A percentile compares a stretch with the other conserved stretches of the same genome.
These are phyloP conservation scores for Polyploca ridens DNA, from an alignment of 2,888 invertebrate species.

Conservation along the genomic window DNA sequence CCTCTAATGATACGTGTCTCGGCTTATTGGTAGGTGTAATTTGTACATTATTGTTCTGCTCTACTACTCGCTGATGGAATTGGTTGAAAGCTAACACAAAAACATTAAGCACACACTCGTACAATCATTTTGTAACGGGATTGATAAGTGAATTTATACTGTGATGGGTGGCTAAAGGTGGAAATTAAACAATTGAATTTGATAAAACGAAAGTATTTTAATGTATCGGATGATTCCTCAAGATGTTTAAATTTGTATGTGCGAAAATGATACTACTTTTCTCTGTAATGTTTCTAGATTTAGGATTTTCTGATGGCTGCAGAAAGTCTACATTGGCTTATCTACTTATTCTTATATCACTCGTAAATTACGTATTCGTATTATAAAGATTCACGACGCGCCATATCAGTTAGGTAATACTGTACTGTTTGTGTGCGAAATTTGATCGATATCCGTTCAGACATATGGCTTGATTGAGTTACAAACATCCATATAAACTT, in stretches of 20 bases:
- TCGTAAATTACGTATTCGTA: too few species aligned
- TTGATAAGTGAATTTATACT: neutral
- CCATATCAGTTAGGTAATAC: too few species aligned
- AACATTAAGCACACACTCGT: constrained; percentile 6
- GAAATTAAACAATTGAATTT: neutral
- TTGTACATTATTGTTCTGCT: constrained; percentile 49
- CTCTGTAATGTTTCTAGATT: too few species aligned
- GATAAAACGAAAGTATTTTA: neutral
- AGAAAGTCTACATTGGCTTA: neutral
- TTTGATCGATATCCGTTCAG: too few species aligned
- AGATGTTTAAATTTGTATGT: neutral
- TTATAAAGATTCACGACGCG: too few species aligned
- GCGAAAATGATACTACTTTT: too few species aligned
- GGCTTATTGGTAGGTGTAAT: constrained; percentile 23
- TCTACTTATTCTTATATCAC: too few species aligned
- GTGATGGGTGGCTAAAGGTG: constrained; percentile 4
- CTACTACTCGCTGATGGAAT: constrained; percentile 32
- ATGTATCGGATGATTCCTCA: neutral
- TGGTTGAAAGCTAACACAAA: constrained; percentile 30
- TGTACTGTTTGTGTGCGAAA: too few species aligned
- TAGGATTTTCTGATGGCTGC: too few species aligned
- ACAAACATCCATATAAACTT: too few species aligned
- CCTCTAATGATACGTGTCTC: constrained; percentile 39
- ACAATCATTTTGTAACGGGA: constrained; percentile 6
- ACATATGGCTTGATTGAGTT: too few species aligned